Evolutionary conservation across 1,140 invertebrate species (phyloP), one percentile per base, ranked within the genome.

Genomic region (Bombus soroeensis): DNA sequence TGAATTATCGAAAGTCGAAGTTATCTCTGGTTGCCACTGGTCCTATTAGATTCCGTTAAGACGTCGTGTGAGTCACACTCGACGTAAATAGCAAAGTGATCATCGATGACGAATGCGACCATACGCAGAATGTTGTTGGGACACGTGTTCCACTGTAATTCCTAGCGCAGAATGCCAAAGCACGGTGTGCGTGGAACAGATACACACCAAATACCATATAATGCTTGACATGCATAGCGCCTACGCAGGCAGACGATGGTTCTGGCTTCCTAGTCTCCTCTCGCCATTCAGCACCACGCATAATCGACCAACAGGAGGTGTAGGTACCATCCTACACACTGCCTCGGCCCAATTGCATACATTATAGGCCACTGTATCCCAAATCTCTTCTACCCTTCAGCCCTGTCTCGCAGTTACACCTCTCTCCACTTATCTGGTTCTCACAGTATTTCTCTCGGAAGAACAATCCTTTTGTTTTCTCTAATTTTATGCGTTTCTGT

Each of bases 311-410:
- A 74, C 89, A 71, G 62, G 15, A 25, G 59, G 59, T 25, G 59
- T 25, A n/a, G 62, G 77, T 25, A 53, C 62, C 76, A 37, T n/a
- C 75, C 77, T 76, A n/a, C 81, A 81, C 57, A 32, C 85, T 68
- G 68, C 28, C 43, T 83, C 89, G 74, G 47, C 78, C 87, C 89
- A 91, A 91, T 89, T 91, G 89, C 90, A 91, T 91, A 91, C 75
- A 91, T 91, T 91, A 91, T 70, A 68, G 68, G n/a, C 66, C 57
- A 64, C 79, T 78, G 78, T 88, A 86, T 83, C 88, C 64, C 32
- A 22, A 71, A 83, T 81, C 87, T 80, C 87, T 88, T 85, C 68
- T 41, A 39, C 25, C 81, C 41, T 37, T 79, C 83, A 25, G 3
- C 68, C 64, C 57, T 25, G 5, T 57, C 25, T 28, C 70, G 12